phyloP scores from a whole-genome alignment of 2,888 invertebrate genomes.

The Margaritifera margaritifera region DNA sequence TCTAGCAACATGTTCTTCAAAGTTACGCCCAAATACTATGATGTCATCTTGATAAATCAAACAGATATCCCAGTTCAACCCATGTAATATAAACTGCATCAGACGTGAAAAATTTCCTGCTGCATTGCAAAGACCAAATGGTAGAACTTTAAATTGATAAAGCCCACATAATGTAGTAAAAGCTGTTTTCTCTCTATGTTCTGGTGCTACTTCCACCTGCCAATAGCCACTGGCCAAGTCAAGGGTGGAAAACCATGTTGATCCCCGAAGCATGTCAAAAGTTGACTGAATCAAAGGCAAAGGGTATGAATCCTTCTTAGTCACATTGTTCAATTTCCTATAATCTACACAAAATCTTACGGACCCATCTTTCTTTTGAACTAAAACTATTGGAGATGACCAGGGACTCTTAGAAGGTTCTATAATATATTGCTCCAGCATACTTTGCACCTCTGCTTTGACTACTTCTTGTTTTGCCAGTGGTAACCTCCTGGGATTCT shows the following conservation, averaged over 20 bases:
- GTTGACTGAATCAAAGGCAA: slow-evolving; percentile 18
- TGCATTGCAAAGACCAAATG: too few relatives aligned
- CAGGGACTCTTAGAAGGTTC: slow-evolving; percentile 61
- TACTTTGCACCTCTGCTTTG: slow-evolving; percentile 7
- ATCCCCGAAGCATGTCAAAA: slow-evolving; percentile 10
- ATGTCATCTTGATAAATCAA: too few relatives aligned
- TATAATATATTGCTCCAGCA: slow-evolving; percentile 19
- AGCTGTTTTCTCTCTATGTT: too few relatives aligned
- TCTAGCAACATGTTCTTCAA: not conserved
- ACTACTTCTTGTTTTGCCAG: slow-evolving; percentile 4
- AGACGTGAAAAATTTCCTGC: too few relatives aligned
- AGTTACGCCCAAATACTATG: not conserved
- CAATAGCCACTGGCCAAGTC: slow-evolving; percentile 21
- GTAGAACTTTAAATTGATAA: too few relatives aligned
- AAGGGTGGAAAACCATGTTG: slow-evolving; percentile 14
- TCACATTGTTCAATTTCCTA: slow-evolving; percentile 39
- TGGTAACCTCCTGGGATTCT: slow-evolving; percentile 7
- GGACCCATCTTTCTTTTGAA: slow-evolving; percentile 63
- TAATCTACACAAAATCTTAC: too few relatives aligned
- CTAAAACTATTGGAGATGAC: slow-evolving; percentile 66
- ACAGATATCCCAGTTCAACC: too few relatives aligned
- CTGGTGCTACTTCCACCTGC: too few relatives aligned
- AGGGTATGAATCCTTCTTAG: slow-evolving; percentile 21
- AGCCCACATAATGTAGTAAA: too few relatives aligned
- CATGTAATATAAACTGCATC: too few relatives aligned